These are phyloP conservation scores for Unio pictorum DNA, from an alignment of 2,888 invertebrate genomes.

Conservation along the genomic window DNA sequence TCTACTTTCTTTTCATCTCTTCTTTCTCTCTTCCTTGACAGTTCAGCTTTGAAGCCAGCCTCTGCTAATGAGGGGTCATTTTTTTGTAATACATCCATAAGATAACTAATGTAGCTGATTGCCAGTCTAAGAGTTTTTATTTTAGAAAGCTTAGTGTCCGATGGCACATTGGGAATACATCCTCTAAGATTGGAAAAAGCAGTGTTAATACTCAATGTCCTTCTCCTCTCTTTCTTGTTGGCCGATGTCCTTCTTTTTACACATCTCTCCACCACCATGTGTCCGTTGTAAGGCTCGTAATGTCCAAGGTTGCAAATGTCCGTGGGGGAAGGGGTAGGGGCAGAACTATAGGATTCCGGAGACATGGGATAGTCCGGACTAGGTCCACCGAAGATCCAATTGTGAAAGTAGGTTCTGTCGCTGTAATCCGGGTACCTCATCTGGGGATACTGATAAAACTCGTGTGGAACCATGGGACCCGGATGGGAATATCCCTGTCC, in stretches of 20 bases:
- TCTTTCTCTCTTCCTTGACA: conserved; percentile 73
- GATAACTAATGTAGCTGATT: conserved; percentile 80
- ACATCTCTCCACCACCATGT: conserved; percentile 52
- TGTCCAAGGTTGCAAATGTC: conserved; percentile 16
- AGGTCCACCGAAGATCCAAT: conserved; percentile 54
- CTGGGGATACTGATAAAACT: conserved; percentile 42
- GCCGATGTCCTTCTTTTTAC: conserved; percentile 77
- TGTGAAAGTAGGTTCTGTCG: conserved; percentile 55
- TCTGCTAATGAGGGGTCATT: conserved; percentile 80
- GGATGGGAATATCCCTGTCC: conserved; percentile 60
- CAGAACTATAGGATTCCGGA: conserved; percentile 41
- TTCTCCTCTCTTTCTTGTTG: conserved; percentile 92
- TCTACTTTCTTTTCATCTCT: conserved; percentile 28
- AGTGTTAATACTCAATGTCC: conserved; percentile 95
- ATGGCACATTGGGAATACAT: conserved; percentile 96
- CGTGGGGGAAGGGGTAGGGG: conserved; percentile 9
- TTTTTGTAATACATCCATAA: conserved; percentile 89
- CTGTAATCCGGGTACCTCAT: conserved; percentile 47
- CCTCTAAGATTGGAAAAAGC: conserved; percentile 93
- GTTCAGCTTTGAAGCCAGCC: conserved; percentile 87
- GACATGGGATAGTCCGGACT: conserved; percentile 45
- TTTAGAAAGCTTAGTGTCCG: conserved; percentile 94
- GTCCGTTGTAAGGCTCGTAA: conserved; percentile 32
- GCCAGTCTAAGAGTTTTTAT: conserved; percentile 95
- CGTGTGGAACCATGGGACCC: conserved; percentile 40